Percentiles rank a stretch among this genome's conserved stretches.
phyloP scores from a whole-genome alignment of 1,140 invertebrate species.

The Drosophila sp. region DNA sequence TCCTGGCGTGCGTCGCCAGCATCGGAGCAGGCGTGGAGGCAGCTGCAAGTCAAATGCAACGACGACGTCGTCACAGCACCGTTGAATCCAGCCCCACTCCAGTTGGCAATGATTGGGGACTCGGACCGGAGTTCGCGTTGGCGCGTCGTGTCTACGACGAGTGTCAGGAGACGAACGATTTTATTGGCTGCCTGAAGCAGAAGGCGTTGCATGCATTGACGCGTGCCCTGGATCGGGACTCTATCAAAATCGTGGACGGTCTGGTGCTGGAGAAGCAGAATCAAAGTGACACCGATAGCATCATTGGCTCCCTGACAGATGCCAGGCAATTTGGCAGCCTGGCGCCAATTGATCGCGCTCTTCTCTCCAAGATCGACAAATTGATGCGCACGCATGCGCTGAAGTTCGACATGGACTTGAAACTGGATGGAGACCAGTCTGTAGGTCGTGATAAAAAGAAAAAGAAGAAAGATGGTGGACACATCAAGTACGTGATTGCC shows the following conservation, averaged over 20 bases:
- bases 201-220: conserved; percentile 86
- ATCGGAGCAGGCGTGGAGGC: conserved; percentile 30
- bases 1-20: conserved; percentile 55
- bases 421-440: conserved; percentile 2
- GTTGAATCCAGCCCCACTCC: conserved; percentile 7
- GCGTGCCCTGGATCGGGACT: conserved; percentile 86
- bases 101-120: conserved; percentile 36
- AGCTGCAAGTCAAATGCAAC: conserved; percentile 36
- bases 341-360: conserved; percentile 69
- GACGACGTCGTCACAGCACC: conserved; percentile 42
- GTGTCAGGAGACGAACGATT: conserved; percentile 86
- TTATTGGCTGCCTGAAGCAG: conserved; percentile 86
- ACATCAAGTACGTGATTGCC: conserved; percentile 86
- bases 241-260: conserved; percentile 86
- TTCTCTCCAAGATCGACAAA: conserved; percentile 77
- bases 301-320: conserved; percentile 69
- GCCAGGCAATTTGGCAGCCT: conserved; percentile 69
- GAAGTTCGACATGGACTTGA: conserved; percentile 64
- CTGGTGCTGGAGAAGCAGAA: conserved; percentile 86
- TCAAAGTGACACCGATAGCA: conserved; percentile 84
- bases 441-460: conserved; percentile 68
- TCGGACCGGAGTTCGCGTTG: conserved; percentile 80
- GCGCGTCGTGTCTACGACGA: conserved; percentile 87
- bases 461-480: conserved; percentile 69
- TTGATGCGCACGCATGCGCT: conserved; percentile 77